Base-by-base conservation (phyloP, 2,797 vertebrate genomes). In the Champsocephalus gunnari region DNA sequence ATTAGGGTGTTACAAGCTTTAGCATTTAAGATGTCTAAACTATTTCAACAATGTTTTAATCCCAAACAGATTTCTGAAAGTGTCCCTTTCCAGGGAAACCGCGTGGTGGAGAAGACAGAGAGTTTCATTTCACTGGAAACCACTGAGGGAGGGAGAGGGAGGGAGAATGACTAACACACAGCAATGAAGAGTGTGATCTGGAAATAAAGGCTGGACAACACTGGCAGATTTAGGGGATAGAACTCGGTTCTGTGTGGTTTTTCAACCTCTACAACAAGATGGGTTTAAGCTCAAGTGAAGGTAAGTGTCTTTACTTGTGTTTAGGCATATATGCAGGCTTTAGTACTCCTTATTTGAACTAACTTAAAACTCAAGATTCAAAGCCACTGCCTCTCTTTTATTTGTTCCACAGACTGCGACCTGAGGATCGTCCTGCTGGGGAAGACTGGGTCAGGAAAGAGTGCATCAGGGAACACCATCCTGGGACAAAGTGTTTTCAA, bases 401-500 rank as follows among this genome's bases (percentile, higher is more conserved):
- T 55, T 60, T 19, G 45, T 1, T 64, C 48, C 45, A 44, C 77
- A 84, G 84, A 70, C 4, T 66, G 3, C 0, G 2, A 84, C 10
- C 28, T 91, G 58, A 88, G 86, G 80, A 88, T 93, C 49, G 77
- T 93, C 32, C 77, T 93, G 68, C 58, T 93, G 66, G 92, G 89
- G 8, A 92, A 87, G 44, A 92, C 88, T n/a, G 88, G 87, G 65
- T 83, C 88, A 21, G 91, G 91, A 62, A 93, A 92, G 74, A 92
- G 90, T 60, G 74, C 79, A 12, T 84, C 90, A 64, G 92, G 87
- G 12, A 92, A 92, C 50, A 89, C 86, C 60, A 92, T 92, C 71
- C 51, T 89, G 63, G 56, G 75, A 19, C 10, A 0, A 19, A 0
- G 34, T 0, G 54, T 8, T 32, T 93, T 93, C 71, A 0, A 2